These are phyloP conservation scores for Tragelaphus scriptus DNA, from an alignment of 2,113 vertebrate species.

Conservation along the genomic window DNA sequence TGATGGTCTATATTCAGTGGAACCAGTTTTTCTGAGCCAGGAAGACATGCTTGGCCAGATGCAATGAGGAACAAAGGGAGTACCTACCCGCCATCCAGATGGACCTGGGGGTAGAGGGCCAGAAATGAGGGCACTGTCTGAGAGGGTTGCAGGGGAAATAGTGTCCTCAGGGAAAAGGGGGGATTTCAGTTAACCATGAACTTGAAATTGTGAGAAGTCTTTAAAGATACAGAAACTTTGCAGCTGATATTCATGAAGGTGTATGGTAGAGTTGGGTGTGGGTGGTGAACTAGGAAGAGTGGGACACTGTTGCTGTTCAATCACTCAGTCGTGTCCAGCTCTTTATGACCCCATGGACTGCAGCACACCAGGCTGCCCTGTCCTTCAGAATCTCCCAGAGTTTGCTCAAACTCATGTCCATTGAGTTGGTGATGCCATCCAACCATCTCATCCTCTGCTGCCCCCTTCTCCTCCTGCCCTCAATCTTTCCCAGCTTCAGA, in stretches of 20 bases:
- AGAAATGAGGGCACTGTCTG: not conserved
- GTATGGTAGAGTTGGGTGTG: rapidly evolving
- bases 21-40: not conserved
- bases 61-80: not conserved
- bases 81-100: not conserved
- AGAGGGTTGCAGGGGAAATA: not conserved
- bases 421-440: not conserved
- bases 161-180: not conserved
- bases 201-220: not conserved
- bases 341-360: not conserved
- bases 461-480: not conserved
- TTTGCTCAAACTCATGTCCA: not conserved
- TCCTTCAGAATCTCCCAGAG: not conserved
- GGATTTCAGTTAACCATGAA: not conserved
- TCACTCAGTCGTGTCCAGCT: rapidly evolving
- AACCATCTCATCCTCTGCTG: not conserved
- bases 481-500: not conserved
- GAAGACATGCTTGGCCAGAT: not conserved
- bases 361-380: rapidly evolving
- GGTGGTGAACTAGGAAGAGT: not conserved
- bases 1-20: not conserved
- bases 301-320: not conserved
- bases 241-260: not conserved
- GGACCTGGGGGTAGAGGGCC: rapidly evolving
- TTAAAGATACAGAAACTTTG: not conserved